phyloP scores from a whole-genome alignment of 2,113 vertebrate genomes.

The Hyaena hyaena region DNA sequence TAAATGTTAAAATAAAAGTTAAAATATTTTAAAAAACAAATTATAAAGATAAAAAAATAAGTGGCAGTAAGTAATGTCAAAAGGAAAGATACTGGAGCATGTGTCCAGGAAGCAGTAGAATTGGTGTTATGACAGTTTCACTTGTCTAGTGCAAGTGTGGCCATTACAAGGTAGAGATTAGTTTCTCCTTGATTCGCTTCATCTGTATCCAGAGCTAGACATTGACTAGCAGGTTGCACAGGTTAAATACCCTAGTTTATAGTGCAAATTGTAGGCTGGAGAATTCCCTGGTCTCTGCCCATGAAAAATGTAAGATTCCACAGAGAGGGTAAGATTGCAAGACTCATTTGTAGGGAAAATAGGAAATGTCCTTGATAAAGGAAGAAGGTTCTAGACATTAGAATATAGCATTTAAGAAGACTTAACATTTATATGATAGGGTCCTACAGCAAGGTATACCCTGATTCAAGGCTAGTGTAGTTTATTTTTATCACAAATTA shows the following conservation, averaged over 20 bases:
- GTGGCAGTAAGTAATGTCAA: background rate
- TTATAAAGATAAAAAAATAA: too few species aligned
- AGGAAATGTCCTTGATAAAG: background rate
- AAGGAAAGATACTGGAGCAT: background rate
- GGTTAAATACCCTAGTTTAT: background rate
- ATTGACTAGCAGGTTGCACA: background rate
- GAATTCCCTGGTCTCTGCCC: background rate
- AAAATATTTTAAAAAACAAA: too few species aligned
- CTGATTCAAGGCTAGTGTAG: background rate
- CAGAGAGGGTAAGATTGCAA: background rate
- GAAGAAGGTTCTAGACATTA: background rate
- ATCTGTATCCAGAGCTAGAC: background rate
- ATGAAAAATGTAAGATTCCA: background rate
- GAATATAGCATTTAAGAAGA: background rate
- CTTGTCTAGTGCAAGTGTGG: background rate
- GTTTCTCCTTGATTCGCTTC: background rate
- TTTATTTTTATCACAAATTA: conserved; percentile 27
- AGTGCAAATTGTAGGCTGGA: background rate
- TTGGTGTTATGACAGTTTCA: background rate
- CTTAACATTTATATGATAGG: background rate
- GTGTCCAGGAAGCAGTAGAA: background rate
- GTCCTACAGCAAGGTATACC: background rate
- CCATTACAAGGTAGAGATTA: background rate
- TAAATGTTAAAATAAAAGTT: too few species aligned
- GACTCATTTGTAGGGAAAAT: background rate